These are phyloP conservation scores for Hypena proboscidalis DNA, from an alignment of 2,888 invertebrate genomes.

Conservation along the genomic window DNA sequence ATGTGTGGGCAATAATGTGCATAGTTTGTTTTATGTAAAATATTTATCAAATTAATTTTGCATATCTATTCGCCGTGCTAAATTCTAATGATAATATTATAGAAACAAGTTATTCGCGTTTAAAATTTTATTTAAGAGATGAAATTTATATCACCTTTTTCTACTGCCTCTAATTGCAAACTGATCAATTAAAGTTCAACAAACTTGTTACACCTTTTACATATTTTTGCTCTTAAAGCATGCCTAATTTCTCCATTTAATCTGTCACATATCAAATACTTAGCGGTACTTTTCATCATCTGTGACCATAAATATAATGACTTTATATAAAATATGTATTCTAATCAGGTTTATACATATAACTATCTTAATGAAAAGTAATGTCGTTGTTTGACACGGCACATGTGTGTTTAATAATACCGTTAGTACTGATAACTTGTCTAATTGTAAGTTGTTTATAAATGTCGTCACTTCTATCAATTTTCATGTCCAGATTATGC, in stretches of 20 bases:
- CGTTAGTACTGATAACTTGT: slow-evolving; percentile 55
- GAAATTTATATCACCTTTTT: no score
- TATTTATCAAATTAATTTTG: not conserved
- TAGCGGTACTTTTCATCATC: slow-evolving; percentile 20
- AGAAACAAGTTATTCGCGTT: not conserved
- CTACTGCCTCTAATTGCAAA: no score
- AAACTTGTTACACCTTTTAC: not conserved
- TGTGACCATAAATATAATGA: slow-evolving; percentile 16
- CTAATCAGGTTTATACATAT: slow-evolving; percentile 34
- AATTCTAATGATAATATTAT: not conserved
- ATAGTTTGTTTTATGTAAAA: not conserved
- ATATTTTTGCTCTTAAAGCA: not conserved
- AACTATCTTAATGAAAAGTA: slow-evolving; percentile 46
- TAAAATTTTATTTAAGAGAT: no score
- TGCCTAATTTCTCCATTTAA: slow-evolving; percentile 1
- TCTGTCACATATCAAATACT: slow-evolving; percentile 10
- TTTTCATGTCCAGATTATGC: slow-evolving; percentile 78
- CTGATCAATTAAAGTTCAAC: not conserved
- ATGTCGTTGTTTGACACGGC: slow-evolving; percentile 43
- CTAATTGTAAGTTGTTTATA: slow-evolving; percentile 73
- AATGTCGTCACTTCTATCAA: slow-evolving; percentile 71
- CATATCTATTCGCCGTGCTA: not conserved
- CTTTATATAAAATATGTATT: slow-evolving; percentile 13
- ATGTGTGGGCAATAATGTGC: no score
- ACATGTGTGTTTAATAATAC: slow-evolving; percentile 46